These are phyloP conservation scores for Craniophora ligustri DNA, from an alignment of 2,888 invertebrate species.

Conservation along the genomic window DNA sequence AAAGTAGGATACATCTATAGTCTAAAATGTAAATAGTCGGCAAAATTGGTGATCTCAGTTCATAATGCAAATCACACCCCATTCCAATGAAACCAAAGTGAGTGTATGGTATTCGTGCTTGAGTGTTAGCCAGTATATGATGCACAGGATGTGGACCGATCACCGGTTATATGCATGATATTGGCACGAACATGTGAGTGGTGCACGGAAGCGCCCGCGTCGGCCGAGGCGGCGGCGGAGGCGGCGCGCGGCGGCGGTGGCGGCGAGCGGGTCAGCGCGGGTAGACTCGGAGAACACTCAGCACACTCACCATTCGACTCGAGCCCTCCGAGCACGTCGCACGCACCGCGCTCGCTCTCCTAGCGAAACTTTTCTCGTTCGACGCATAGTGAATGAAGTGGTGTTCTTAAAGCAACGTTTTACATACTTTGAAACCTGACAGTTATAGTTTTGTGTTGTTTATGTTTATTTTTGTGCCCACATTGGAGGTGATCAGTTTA, in stretches of 20 bases:
- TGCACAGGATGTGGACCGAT: slow-evolving; percentile 69
- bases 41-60: neutral
- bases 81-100: slow-evolving; percentile 31
- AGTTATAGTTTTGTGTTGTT: slow-evolving; percentile 83
- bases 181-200: slow-evolving; percentile 69
- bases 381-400: slow-evolving; percentile 78
- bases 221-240: slow-evolving; percentile 41
- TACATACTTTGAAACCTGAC: slow-evolving; percentile 71
- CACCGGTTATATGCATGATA: slow-evolving; percentile 73
- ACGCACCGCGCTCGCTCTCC: slow-evolving; percentile 70
- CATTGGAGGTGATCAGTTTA: slow-evolving; percentile 83
- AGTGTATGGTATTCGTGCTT: slow-evolving; percentile 17
- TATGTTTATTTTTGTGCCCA: slow-evolving; percentile 80
- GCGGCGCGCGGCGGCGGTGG: slow-evolving; percentile 39
- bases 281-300: neutral
- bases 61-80: neutral
- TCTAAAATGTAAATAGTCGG: no score
- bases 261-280: slow-evolving; percentile 24
- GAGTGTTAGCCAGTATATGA: slow-evolving; percentile 33
- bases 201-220: slow-evolving; percentile 64
- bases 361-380: slow-evolving; percentile 80
- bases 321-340: slow-evolving; percentile 69
- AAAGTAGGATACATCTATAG: no score
- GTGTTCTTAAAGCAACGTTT: slow-evolving; percentile 70
- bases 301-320: slow-evolving; percentile 72